A percentile compares a stretch with the other conserved stretches of the same genome.
Evolutionary conservation across 2,113 vertebrate species (phyloP).

Genomic region (Arizona elegans): DNA sequence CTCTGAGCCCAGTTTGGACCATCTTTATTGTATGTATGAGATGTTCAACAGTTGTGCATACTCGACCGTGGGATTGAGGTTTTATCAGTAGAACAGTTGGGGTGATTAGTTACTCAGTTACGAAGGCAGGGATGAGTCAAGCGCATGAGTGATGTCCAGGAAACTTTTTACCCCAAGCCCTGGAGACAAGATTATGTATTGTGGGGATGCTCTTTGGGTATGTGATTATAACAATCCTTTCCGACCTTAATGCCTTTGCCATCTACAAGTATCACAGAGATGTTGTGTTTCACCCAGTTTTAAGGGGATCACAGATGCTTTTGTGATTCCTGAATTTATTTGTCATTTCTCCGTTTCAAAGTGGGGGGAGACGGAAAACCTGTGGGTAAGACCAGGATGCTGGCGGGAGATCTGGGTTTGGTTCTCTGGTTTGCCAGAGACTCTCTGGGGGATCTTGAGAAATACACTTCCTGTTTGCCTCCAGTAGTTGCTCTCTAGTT

Average conservation of each 20-base stretch:
- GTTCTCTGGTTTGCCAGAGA: conserved; percentile 13
- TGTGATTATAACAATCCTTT: neutral
- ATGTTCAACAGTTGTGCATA: neutral
- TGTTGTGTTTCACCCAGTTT: neutral
- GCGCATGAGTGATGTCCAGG: conserved; percentile 10
- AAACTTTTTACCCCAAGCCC: conserved; percentile 16
- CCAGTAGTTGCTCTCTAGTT: neutral
- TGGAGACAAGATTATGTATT: neutral
- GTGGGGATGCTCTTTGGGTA: neutral
- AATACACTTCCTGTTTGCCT: conserved; percentile 15
- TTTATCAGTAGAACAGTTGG: conserved; percentile 10
- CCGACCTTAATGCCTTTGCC: neutral
- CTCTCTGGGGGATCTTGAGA: conserved; percentile 20
- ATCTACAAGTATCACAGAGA: neutral
- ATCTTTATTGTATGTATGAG: neutral
- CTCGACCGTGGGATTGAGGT: conserved; percentile 17
- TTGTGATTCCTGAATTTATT: neutral
- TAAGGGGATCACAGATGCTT: neutral
- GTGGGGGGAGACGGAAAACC: neutral
- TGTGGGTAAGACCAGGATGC: conserved; percentile 13
- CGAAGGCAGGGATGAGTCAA: conserved; percentile 18
- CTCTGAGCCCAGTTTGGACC: too few species aligned
- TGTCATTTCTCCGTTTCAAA: neutral
- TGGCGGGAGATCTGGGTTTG: conserved; percentile 14
- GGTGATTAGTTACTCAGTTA: conserved; percentile 19